phyloP scores from a whole-genome alignment of 2,888 invertebrate genomes.

The Pterobdella sp. region DNA sequence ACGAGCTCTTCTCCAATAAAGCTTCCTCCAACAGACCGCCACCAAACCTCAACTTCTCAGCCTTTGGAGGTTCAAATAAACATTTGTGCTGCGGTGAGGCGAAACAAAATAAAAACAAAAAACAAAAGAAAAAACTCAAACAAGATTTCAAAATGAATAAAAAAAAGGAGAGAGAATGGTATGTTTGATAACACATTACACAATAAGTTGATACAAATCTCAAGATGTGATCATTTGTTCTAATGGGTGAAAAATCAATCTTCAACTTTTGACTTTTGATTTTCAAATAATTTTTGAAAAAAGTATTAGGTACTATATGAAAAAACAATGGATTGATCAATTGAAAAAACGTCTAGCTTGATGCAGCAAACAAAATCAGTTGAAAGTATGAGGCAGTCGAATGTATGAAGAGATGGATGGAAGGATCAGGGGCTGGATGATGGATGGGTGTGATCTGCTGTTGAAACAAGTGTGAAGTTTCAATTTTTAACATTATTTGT shows the following conservation, averaged over 20 bases:
- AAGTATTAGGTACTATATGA: too few relatives aligned
- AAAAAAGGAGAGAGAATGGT: slow-evolving; percentile 25
- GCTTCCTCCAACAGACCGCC: background rate
- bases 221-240: too few relatives aligned
- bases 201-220: too few relatives aligned
- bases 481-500: too few relatives aligned
- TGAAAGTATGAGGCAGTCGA: background rate
- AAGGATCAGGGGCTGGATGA: background rate
- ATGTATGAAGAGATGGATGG: background rate
- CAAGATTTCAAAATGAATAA: background rate
- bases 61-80: slow-evolving; percentile 9
- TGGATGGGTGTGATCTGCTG: background rate
- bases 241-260: too few relatives aligned
- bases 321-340: too few relatives aligned
- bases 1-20: too few relatives aligned
- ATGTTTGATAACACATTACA: slow-evolving; percentile 28
- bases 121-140: background rate
- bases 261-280: too few relatives aligned
- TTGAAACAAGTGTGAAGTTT: too few relatives aligned
- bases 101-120: slow-evolving; percentile 7
- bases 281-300: too few relatives aligned
- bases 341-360: too few relatives aligned
- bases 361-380: too few relatives aligned
- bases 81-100: background rate
- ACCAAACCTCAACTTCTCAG: background rate